These are phyloP conservation scores for Spisula subtruncata DNA, from an alignment of 2,888 invertebrate species.

Conservation along the genomic window DNA sequence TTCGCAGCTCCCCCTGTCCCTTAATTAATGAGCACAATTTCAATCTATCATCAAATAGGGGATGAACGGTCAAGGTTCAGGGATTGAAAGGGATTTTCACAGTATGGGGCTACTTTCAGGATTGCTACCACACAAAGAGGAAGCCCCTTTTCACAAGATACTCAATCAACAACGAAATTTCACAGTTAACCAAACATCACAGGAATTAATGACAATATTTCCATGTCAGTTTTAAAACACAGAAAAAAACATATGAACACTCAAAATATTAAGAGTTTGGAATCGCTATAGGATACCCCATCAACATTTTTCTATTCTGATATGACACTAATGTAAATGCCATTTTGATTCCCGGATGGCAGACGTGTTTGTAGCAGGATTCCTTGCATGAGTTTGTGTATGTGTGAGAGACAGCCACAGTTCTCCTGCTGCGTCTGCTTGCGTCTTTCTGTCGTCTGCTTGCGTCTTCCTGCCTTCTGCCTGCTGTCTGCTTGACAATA, in stretches of 20 bases:
- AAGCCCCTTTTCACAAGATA: neutral
- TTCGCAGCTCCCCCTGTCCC: no score
- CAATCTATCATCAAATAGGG: no score
- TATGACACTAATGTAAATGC: constrained; percentile 45
- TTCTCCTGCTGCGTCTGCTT: neutral
- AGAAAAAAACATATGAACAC: neutral
- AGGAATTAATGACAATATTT: constrained; percentile 1
- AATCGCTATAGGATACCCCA: constrained; percentile 11
- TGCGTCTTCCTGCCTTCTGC: neutral
- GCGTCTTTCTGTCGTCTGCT: neutral
- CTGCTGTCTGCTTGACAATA: neutral
- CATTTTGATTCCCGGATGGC: constrained; percentile 25
- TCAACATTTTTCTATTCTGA: constrained; percentile 13
- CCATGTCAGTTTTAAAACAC: neutral
- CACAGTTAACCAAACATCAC: neutral
- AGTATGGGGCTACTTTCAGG: neutral
- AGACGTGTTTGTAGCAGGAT: constrained; percentile 14
- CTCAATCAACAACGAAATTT: neutral
- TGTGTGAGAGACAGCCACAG: neutral
- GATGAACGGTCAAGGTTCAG: neutral
- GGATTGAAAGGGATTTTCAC: neutral
- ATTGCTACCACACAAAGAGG: neutral
- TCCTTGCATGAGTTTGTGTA: neutral
- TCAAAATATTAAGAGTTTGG: constrained; percentile 10
- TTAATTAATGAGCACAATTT: no score